phyloP scores from a whole-genome alignment of 2,113 vertebrate species.

The Hiodon tergisus region DNA sequence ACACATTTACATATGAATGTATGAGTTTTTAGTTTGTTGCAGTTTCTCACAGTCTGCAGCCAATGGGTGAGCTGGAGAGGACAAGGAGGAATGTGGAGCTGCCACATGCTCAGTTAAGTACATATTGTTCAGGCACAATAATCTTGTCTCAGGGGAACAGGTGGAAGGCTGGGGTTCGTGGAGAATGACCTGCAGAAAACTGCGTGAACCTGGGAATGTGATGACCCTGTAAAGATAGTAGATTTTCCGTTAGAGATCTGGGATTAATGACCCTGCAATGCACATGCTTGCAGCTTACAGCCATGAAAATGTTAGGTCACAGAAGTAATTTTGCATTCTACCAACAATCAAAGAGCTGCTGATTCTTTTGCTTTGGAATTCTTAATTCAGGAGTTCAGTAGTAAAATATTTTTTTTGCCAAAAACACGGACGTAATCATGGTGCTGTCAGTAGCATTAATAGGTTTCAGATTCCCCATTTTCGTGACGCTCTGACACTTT shows the following conservation, averaged over 20 bases:
- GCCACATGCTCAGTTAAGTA: conserved; percentile 33
- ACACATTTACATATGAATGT: conserved; percentile 43
- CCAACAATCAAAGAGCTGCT: too few relatives aligned
- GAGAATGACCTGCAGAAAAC: conserved; percentile 43
- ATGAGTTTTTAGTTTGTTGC: conserved; percentile 38
- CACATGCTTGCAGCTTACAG: conserved; percentile 24
- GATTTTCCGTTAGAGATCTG: conserved; percentile 37
- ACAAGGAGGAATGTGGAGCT: conserved; percentile 30
- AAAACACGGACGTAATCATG: too few relatives aligned
- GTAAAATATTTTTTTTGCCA: too few relatives aligned
- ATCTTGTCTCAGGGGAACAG: conserved; percentile 26
- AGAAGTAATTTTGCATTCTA: too few relatives aligned
- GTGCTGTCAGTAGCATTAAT: too few relatives aligned
- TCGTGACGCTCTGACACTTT: too few relatives aligned
- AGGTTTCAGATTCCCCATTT: too few relatives aligned
- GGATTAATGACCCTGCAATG: conserved; percentile 49
- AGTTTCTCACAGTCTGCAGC: conserved; percentile 44
- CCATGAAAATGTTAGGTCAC: too few relatives aligned
- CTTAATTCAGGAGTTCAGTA: too few relatives aligned
- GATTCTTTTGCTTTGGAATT: too few relatives aligned
- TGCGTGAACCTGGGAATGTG: conserved; percentile 62
- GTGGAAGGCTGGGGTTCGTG: conserved; percentile 31
- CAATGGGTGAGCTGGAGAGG: conserved; percentile 30
- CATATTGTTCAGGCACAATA: conserved; percentile 32
- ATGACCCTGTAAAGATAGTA: conserved; percentile 55